These are phyloP conservation scores for Bombus superbus DNA, from an alignment of 1,140 invertebrate species.

Conservation along the genomic window DNA sequence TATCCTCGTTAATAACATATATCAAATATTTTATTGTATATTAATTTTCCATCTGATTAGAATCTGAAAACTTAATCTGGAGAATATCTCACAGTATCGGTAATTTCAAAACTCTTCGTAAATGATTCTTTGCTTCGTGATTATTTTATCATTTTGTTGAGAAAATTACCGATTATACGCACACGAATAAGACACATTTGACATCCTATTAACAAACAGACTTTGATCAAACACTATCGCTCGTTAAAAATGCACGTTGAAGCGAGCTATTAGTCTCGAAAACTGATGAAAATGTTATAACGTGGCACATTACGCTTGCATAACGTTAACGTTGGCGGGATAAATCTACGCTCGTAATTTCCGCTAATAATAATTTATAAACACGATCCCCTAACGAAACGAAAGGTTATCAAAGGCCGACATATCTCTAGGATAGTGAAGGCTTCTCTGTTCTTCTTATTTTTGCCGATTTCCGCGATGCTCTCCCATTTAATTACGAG, in stretches of 20 bases:
- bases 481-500: slow-evolving; percentile 68
- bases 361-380: slow-evolving; percentile 66
- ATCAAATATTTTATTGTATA: too few relatives aligned
- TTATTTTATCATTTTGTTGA: neutral
- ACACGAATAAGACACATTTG: neutral
- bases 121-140: neutral
- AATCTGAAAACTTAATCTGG: too few relatives aligned
- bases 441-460: slow-evolving; percentile 46
- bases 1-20: too few relatives aligned
- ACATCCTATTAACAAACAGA: neutral
- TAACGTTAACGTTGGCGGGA: slow-evolving; percentile 30
- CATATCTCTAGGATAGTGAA: slow-evolving; percentile 22
- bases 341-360: slow-evolving; percentile 56
- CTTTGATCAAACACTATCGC: neutral
- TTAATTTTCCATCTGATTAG: too few relatives aligned
- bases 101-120: neutral
- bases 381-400: slow-evolving; percentile 37
- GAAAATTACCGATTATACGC: neutral
- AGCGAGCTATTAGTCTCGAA: slow-evolving; percentile 12
- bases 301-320: slow-evolving; percentile 49
- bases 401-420: slow-evolving; percentile 53
- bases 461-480: slow-evolving; percentile 59
- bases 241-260: slow-evolving; percentile 6
- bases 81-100: too few relatives aligned
- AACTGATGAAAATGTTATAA: slow-evolving; percentile 56